These are phyloP conservation scores for Athene cunicularia DNA, from an alignment of 2,113 vertebrate genomes.

Conservation along the genomic window DNA sequence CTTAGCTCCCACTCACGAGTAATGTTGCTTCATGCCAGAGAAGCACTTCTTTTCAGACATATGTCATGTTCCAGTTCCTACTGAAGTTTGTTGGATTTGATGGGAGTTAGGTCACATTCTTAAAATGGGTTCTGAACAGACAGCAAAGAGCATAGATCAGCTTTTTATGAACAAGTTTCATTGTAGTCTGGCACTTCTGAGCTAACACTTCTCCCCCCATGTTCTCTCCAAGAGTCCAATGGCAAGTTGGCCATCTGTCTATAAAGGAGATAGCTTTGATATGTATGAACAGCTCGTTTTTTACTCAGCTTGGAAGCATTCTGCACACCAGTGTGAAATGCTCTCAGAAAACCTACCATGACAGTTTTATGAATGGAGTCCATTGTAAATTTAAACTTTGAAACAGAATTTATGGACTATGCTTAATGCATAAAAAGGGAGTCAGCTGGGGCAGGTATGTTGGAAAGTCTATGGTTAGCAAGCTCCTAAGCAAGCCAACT, in stretches of 20 bases:
- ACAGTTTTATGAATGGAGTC: slow-evolving; percentile 43
- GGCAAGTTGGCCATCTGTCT: slow-evolving; percentile 6
- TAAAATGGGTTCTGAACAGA: neutral
- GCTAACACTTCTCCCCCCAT: neutral
- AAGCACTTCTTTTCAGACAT: neutral
- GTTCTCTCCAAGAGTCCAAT: neutral
- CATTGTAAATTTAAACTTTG: slow-evolving; percentile 33
- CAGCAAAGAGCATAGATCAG: neutral
- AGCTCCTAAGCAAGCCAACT: neutral
- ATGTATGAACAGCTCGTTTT: neutral
- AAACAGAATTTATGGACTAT: slow-evolving; percentile 29
- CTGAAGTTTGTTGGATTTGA: neutral
- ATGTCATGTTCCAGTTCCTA: neutral
- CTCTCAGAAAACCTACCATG: slow-evolving; percentile 17
- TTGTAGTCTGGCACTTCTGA: neutral
- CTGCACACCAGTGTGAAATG: slow-evolving; percentile 22
- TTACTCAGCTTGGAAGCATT: slow-evolving; percentile 27
- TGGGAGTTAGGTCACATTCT: neutral
- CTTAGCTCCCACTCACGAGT: neutral
- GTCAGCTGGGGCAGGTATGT: neutral
- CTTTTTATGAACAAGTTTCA: neutral
- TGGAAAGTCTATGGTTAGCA: neutral
- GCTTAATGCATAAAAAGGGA: neutral
- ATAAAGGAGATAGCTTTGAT: slow-evolving; percentile 32
- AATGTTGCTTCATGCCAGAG: neutral